Percentiles rank a stretch among this genome's conserved stretches.
Conservation (phyloP, 2,888 invertebrate genomes). For the Lordiphosa fenestrarum region DNA sequence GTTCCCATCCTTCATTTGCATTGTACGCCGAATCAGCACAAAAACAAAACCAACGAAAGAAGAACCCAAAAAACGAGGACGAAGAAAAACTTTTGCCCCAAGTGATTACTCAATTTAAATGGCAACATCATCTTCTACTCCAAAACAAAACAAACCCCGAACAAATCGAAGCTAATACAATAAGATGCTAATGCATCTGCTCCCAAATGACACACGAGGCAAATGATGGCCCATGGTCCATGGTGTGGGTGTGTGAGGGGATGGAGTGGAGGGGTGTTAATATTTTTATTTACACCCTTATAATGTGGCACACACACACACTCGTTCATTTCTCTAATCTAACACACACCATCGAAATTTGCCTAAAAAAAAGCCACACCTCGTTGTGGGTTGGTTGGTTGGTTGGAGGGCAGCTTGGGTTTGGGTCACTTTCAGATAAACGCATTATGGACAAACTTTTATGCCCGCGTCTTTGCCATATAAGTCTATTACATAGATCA, state of each 20-base stretch:
- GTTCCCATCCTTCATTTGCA: no score
- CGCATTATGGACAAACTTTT: constrained; percentile 65
- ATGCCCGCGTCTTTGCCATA: constrained; percentile 32
- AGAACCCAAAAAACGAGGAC: constrained; percentile 5
- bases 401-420: constrained; percentile 9
- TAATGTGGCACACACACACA: constrained; percentile 40
- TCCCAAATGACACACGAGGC: constrained; percentile 50
- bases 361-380: constrained; percentile 63
- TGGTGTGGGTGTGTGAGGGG: constrained; percentile 20
- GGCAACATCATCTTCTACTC: constrained; percentile 28
- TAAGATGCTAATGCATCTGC: constrained; percentile 67
- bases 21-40: constrained; percentile 16
- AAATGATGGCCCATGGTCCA: constrained; percentile 11
- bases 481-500: constrained; percentile 74
- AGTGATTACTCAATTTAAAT: constrained; percentile 76
- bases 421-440: constrained; percentile 63
- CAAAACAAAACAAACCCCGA: constrained; percentile 22
- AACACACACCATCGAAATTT: constrained; percentile 61
- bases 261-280: constrained; percentile 44
- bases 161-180: constrained; percentile 48
- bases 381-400: constrained; percentile 26
- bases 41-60: constrained; percentile 2
- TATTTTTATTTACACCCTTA: constrained; percentile 76
- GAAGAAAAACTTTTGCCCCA: constrained; percentile 50
- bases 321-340: constrained; percentile 47